Evolutionary conservation across 2,888 invertebrate species (phyloP).

Genomic region (Campoplex nolae): DNA sequence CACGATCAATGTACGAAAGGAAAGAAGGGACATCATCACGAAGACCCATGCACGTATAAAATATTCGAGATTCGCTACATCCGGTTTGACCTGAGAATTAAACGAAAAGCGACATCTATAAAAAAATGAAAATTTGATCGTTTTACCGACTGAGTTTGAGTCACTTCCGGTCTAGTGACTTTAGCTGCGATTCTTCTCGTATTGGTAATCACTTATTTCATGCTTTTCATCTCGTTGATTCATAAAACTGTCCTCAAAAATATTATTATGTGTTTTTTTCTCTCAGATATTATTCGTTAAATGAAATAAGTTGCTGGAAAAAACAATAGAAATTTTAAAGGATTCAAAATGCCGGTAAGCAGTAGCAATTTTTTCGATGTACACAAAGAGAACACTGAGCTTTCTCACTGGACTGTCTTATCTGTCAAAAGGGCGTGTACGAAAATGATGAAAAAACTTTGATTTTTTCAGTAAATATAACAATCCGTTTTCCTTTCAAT

Average conservation of each 20-base stretch:
- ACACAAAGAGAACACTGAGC: not conserved
- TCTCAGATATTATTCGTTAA: not conserved
- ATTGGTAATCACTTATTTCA: not conserved
- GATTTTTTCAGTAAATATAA: slow-evolving; percentile 11
- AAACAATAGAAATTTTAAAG: not conserved
- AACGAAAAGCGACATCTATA: slow-evolving; percentile 24
- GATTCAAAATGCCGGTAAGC: slow-evolving; percentile 61
- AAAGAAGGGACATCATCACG: slow-evolving; percentile 70
- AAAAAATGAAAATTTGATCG: not conserved
- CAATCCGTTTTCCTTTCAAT: slow-evolving; percentile 26
- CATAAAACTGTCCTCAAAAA: slow-evolving; percentile 9
- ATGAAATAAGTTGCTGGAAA: not conserved
- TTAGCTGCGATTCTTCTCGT: not conserved
- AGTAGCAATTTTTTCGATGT: not conserved
- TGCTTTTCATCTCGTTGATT: slow-evolving; percentile 32
- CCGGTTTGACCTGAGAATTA: slow-evolving; percentile 14
- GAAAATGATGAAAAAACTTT: not conserved
- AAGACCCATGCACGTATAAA: slow-evolving; percentile 57
- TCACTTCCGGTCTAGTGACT: not conserved
- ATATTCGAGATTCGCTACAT: slow-evolving; percentile 46
- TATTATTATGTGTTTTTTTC: slow-evolving; percentile 23
- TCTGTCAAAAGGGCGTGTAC: slow-evolving; percentile 66
- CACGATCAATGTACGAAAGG: slow-evolving; percentile 71
- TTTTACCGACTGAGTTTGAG: slow-evolving; percentile 17
- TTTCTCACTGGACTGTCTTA: not conserved